Percentiles rank a stretch among this genome's conserved stretches.
Conservation (phyloP, 1,140 invertebrate genomes). For the Drosophila suzukii region DNA sequence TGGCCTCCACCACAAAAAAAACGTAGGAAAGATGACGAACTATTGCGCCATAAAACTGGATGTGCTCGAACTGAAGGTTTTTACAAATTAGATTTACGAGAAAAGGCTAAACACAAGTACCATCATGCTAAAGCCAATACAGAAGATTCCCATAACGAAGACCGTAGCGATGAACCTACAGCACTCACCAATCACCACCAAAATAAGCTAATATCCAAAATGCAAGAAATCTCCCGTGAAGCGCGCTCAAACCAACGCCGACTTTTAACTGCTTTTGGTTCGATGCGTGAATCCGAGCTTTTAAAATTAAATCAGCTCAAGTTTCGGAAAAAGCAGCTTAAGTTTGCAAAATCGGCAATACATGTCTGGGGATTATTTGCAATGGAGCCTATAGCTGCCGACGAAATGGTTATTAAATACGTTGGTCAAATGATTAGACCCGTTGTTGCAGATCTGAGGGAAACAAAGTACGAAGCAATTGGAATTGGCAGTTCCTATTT, state of each 20-base stretch:
- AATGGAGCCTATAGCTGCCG: slow-evolving; percentile 98
- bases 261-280: slow-evolving; percentile 94
- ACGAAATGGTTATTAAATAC: slow-evolving; percentile 99
- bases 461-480: slow-evolving; percentile 97
- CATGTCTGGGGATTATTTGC: slow-evolving; percentile 99
- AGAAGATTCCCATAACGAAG: too few relatives aligned
- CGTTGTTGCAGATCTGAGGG: slow-evolving; percentile 96
- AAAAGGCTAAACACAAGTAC: too few relatives aligned
- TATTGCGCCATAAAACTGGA: too few relatives aligned
- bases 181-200: too few relatives aligned
- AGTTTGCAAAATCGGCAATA: slow-evolving; percentile 98
- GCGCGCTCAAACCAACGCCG: slow-evolving; percentile 97
- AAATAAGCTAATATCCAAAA: slow-evolving; percentile 87
- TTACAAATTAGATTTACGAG: too few relatives aligned
- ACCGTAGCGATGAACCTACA: too few relatives aligned
- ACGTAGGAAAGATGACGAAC: too few relatives aligned
- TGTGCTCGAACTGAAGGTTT: too few relatives aligned
- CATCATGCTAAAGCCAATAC: too few relatives aligned
- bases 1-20: too few relatives aligned
- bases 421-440: slow-evolving; percentile 98
- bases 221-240: slow-evolving; percentile 94
- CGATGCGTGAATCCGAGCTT: slow-evolving; percentile 95
- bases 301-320: slow-evolving; percentile 99
- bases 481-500: slow-evolving; percentile 99
- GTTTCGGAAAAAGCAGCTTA: slow-evolving; percentile 98